Percentiles rank a stretch among this genome's conserved stretches.
phyloP scores from a whole-genome alignment of 2,888 invertebrate species.

The Steinernema scapterisci region DNA sequence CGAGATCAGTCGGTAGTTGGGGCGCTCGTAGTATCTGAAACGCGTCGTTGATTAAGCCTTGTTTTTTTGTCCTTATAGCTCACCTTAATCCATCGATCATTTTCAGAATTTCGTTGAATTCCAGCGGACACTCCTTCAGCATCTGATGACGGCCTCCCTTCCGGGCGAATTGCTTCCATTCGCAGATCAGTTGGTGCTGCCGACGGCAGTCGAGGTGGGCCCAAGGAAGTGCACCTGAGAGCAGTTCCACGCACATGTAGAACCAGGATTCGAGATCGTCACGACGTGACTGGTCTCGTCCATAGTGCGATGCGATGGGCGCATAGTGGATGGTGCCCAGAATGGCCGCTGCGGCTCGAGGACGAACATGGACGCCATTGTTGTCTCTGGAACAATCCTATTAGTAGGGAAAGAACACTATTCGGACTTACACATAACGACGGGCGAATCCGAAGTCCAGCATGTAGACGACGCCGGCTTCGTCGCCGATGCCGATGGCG shows the following conservation, averaged over 20 bases:
- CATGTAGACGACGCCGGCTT: slow-evolving; percentile 52
- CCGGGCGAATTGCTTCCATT: slow-evolving; percentile 45
- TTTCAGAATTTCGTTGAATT: slow-evolving; percentile 51
- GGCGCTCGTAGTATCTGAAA: slow-evolving; percentile 52
- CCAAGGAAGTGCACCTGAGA: slow-evolving; percentile 56
- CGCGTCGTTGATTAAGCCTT: too few relatives aligned
- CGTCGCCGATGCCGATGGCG: slow-evolving; percentile 52
- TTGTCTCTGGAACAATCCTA: slow-evolving; percentile 47
- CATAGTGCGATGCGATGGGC: slow-evolving; percentile 51
- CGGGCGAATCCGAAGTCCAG: slow-evolving; percentile 63
- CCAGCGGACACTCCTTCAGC: slow-evolving; percentile 50
- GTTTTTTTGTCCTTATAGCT: slow-evolving; percentile 23
- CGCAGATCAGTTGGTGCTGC: slow-evolving; percentile 48
- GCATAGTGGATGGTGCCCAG: slow-evolving; percentile 59
- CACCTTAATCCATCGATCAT: slow-evolving; percentile 49
- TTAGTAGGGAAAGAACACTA: not conserved
- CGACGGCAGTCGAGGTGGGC: slow-evolving; percentile 47
- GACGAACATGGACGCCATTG: slow-evolving; percentile 52
- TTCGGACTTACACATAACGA: slow-evolving; percentile 47
- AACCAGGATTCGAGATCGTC: slow-evolving; percentile 63
- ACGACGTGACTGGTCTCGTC: slow-evolving; percentile 56
- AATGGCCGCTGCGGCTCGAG: slow-evolving; percentile 53
- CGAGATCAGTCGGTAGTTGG: slow-evolving; percentile 48
- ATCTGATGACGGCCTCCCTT: slow-evolving; percentile 45
- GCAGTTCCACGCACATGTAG: slow-evolving; percentile 58